Percentiles rank a stretch among this genome's conserved stretches.
Evolutionary conservation across 2,888 invertebrate species (phyloP).

Genomic region (Nezara viridula): DNA sequence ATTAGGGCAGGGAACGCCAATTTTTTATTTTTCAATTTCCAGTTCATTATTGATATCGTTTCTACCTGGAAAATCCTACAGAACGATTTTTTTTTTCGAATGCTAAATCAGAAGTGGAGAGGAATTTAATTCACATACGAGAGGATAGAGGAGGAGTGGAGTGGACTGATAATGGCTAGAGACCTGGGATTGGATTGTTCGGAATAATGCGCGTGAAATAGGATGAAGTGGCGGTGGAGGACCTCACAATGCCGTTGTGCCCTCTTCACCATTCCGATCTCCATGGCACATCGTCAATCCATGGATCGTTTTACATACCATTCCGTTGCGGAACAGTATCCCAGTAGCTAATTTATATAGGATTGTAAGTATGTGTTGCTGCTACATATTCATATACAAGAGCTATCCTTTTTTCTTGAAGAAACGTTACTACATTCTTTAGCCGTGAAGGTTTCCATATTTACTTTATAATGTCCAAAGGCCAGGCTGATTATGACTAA

Average conservation of each 20-base stretch:
- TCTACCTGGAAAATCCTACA: background rate
- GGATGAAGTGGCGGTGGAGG: slow-evolving; percentile 48
- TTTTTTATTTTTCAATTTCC: background rate
- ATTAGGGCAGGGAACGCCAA: background rate
- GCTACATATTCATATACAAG: no score
- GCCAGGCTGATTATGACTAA: no score
- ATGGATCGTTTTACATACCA: slow-evolving; percentile 10
- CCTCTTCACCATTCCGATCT: background rate
- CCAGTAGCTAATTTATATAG: background rate
- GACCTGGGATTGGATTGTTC: slow-evolving; percentile 38
- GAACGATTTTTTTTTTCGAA: background rate
- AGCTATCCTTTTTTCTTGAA: no score
- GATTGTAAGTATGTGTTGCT: background rate
- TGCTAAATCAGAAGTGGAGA: background rate
- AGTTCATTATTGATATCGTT: background rate
- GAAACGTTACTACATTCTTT: no score
- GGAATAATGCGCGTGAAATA: slow-evolving; percentile 53
- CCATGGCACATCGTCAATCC: background rate
- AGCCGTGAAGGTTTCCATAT: no score
- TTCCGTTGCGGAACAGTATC: background rate
- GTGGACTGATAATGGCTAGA: slow-evolving; percentile 49
- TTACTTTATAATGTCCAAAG: no score
- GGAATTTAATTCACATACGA: slow-evolving; percentile 29
- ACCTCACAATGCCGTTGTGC: slow-evolving; percentile 11
- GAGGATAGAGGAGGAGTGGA: slow-evolving; percentile 14